Evolutionary conservation across 2,888 invertebrate genomes (phyloP).

Genomic region (Eurytoma adleriae): DNA sequence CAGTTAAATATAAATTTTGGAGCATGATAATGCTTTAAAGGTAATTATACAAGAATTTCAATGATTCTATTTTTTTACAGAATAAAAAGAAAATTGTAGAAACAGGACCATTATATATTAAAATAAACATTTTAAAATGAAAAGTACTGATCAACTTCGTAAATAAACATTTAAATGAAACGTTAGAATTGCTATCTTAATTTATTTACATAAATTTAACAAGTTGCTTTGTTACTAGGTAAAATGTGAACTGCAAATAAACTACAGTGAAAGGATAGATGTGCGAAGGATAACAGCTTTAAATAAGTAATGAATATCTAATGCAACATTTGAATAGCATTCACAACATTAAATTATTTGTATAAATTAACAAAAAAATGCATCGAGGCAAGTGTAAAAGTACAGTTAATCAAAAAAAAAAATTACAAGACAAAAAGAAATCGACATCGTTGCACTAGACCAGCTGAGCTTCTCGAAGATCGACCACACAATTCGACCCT

Average conservation of each 20-base stretch:
- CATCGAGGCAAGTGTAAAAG: neutral
- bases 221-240: neutral
- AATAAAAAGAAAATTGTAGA: neutral
- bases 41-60: too few relatives aligned
- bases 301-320: neutral
- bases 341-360: neutral
- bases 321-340: neutral
- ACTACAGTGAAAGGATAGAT: neutral
- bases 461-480: too few relatives aligned
- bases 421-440: neutral
- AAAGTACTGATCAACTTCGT: too few relatives aligned
- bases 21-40: too few relatives aligned
- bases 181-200: neutral
- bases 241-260: too few relatives aligned
- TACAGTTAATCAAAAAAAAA: conserved; percentile 2
- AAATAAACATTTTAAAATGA: too few relatives aligned
- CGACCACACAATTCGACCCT: too few relatives aligned
- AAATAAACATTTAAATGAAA: neutral
- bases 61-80: too few relatives aligned
- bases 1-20: too few relatives aligned
- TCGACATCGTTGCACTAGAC: conserved; percentile 15
- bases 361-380: neutral
- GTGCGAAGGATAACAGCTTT: too few relatives aligned
- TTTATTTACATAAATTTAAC: neutral
- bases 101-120: neutral